Evolutionary conservation across 2,113 vertebrate genomes (phyloP).

Genomic region (Colaptes auratus): DNA sequence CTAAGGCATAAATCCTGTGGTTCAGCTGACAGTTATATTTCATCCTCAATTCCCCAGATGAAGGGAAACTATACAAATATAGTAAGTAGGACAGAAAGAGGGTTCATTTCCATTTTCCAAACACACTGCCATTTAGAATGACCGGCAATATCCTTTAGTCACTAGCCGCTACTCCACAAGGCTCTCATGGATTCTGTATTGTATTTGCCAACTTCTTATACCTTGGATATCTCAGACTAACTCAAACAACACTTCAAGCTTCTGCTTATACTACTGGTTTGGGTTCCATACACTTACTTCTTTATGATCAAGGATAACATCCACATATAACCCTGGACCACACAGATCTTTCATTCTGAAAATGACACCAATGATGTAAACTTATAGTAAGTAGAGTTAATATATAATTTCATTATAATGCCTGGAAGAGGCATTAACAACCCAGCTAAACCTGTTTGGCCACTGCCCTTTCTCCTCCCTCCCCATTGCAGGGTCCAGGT

Average conservation of each 20-base stretch:
- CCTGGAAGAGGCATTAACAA: too few species aligned
- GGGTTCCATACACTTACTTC: background rate
- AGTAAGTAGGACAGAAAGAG: background rate
- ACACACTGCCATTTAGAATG: background rate
- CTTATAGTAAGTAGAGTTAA: background rate
- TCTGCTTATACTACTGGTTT: background rate
- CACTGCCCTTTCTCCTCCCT: too few species aligned
- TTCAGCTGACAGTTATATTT: background rate
- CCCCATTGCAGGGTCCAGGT: too few species aligned
- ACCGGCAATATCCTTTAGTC: background rate
- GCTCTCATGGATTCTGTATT: background rate
- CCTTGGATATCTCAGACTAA: background rate
- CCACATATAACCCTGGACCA: background rate
- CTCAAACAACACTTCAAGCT: background rate
- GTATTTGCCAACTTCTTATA: background rate
- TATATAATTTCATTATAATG: background rate
- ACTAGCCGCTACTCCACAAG: background rate
- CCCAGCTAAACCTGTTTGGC: too few species aligned
- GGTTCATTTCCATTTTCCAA: background rate
- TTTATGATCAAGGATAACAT: background rate
- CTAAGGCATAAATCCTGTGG: background rate
- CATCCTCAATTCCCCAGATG: background rate
- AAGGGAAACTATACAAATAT: background rate
- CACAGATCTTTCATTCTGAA: background rate
- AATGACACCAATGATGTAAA: background rate